These are phyloP conservation scores for Papilio demoleus DNA, from an alignment of 2,888 invertebrate species.

Conservation along the genomic window DNA sequence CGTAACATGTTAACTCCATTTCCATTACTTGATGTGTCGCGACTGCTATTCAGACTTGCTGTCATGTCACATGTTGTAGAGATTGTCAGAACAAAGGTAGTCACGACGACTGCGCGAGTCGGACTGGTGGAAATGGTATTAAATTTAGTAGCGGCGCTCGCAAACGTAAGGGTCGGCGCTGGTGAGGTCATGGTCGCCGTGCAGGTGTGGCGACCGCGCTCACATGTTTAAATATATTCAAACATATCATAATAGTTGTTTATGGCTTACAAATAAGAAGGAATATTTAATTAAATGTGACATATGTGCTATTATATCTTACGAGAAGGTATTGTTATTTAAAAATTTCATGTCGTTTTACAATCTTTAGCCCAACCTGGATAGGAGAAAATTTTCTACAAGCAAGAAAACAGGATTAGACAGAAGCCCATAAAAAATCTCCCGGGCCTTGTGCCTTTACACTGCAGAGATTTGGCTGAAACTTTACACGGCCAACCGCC, in stretches of 20 bases:
- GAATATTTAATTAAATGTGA: no score
- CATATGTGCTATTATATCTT: no score
- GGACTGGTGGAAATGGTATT: background rate
- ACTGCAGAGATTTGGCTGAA: no score
- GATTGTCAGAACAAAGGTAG: background rate
- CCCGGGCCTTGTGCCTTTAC: no score
- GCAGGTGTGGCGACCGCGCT: background rate
- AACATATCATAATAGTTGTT: background rate
- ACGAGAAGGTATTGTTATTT: no score
- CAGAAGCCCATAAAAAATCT: no score
- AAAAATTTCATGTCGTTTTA: no score
- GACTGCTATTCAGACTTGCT: background rate
- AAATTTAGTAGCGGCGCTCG: background rate
- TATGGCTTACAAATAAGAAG: background rate
- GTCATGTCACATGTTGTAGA: no score
- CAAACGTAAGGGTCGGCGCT: background rate
- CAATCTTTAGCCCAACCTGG: no score
- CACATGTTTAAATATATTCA: background rate
- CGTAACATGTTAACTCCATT: background rate
- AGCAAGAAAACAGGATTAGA: no score
- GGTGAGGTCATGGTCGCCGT: background rate
- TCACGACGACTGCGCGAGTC: background rate
- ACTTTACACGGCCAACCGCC: no score
- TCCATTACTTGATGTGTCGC: background rate
- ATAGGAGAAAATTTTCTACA: no score